phyloP scores from a whole-genome alignment of 2,888 invertebrate species.

The Oscheius onirici region DNA sequence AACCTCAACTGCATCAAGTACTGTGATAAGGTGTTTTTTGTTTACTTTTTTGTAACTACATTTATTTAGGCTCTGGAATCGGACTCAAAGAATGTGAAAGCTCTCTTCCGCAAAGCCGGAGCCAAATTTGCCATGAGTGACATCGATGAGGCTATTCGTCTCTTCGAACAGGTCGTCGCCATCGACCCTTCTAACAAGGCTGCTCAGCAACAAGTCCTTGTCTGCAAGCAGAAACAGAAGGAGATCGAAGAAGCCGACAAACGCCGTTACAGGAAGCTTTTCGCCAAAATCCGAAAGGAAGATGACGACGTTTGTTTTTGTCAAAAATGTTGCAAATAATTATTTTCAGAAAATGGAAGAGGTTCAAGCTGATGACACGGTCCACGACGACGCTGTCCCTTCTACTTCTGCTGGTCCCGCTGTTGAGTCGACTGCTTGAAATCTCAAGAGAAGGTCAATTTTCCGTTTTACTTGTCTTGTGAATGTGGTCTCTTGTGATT shows the following conservation, averaged over 20 bases:
- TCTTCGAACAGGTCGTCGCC: slow-evolving; percentile 82
- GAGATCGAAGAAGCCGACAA: slow-evolving; percentile 82
- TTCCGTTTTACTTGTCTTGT: background rate
- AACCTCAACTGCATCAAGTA: slow-evolving; percentile 75
- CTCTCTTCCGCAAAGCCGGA: slow-evolving; percentile 79
- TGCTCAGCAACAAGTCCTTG: slow-evolving; percentile 73
- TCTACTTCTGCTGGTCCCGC: slow-evolving; percentile 12
- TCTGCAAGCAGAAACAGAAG: slow-evolving; percentile 81
- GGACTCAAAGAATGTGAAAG: slow-evolving; percentile 85
- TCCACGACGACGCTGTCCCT: slow-evolving; percentile 21
- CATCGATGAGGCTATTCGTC: slow-evolving; percentile 81
- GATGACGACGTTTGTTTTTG: background rate
- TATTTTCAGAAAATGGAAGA: slow-evolving; percentile 12
- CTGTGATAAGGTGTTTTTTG: slow-evolving; percentile 79
- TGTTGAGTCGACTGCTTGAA: background rate
- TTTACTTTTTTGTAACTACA: background rate
- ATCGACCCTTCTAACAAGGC: slow-evolving; percentile 84
- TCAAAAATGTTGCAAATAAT: background rate
- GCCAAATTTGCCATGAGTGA: slow-evolving; percentile 76
- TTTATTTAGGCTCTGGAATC: slow-evolving; percentile 76
- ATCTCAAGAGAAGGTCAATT: background rate
- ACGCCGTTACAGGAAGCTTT: slow-evolving; percentile 90
- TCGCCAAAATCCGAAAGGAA: slow-evolving; percentile 77
- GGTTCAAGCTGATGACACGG: slow-evolving; percentile 1
- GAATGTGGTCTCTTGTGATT: slow-evolving; percentile 8